phyloP scores from a whole-genome alignment of 2,797 vertebrate species.

The Argentina silus region DNA sequence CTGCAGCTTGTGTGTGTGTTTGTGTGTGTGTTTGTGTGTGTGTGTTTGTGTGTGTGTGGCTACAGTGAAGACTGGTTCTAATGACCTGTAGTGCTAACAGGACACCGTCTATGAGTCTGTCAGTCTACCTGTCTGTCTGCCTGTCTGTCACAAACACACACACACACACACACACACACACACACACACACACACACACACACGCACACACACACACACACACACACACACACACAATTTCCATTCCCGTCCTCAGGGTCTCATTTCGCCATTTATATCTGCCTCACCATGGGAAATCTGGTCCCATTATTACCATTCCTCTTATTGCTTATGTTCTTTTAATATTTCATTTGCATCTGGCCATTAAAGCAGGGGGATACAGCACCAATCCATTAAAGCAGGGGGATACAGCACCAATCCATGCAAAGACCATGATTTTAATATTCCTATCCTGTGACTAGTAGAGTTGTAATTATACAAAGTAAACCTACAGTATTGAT shows the following conservation, averaged over 20 bases:
- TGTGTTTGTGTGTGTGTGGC: conserved; percentile 57
- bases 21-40: conserved; percentile 41
- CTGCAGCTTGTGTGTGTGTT: conserved; percentile 39
- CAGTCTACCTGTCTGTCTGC: conserved; percentile 50
- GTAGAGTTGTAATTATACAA: conserved; percentile 3
- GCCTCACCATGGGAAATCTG: conserved; percentile 55
- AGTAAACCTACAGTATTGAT: conserved; percentile 4
- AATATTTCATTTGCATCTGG: conserved; percentile 52
- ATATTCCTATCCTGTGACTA: background rate
- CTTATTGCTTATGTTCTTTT: conserved; percentile 59
- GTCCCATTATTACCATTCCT: conserved; percentile 52
- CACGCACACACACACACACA: conserved; percentile 26
- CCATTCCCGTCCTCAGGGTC: conserved; percentile 43
- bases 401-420: conserved; percentile 11
- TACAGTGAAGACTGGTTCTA: conserved; percentile 75
- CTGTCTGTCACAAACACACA: background rate
- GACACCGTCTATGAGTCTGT: conserved; percentile 47
- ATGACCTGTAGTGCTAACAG: conserved; percentile 77
- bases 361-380: conserved; percentile 39
- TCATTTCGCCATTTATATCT: conserved; percentile 51
- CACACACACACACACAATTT: conserved; percentile 37
- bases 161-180: background rate
- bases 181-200: conserved; percentile 8
- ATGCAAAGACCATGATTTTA: conserved; percentile 5
- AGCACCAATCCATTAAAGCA: conserved; percentile 23